Evolutionary conservation across 2,797 vertebrate species (phyloP).

Genomic region (Pseudotriccus pelzelni): DNA sequence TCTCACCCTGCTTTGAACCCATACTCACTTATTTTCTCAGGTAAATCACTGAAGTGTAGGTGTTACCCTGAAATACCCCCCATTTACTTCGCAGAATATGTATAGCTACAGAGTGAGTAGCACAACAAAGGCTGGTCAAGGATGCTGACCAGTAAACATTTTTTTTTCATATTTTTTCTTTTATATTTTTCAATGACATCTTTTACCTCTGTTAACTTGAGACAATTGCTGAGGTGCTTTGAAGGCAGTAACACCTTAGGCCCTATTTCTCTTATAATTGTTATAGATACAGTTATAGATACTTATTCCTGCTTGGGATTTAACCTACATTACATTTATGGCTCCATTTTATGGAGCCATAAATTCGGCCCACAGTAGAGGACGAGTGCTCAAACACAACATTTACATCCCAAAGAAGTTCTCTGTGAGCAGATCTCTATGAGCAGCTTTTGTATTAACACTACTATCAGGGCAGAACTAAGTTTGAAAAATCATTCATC

Average conservation of each 20-base stretch:
- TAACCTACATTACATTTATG: not conserved
- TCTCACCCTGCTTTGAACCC: not conserved
- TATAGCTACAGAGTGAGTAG: not conserved
- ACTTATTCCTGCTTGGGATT: not conserved
- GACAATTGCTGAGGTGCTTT: not conserved
- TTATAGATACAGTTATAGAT: not conserved
- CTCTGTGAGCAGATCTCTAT: not conserved
- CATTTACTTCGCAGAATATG: not conserved
- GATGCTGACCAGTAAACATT: not conserved
- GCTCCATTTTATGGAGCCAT: not conserved
- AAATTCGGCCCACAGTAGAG: not conserved
- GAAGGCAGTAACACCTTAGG: not conserved
- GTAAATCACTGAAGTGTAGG: not conserved
- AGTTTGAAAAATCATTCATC: not conserved
- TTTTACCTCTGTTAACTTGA: not conserved
- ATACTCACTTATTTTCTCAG: not conserved
- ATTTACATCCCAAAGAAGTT: not conserved
- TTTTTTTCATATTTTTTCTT: not conserved
- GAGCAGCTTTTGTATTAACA: not conserved
- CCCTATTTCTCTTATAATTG: not conserved
- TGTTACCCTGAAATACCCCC: not conserved
- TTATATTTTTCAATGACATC: not conserved
- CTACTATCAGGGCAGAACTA: not conserved
- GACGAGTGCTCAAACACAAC: accelerated
- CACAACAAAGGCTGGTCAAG: not conserved